Evolutionary conservation across 2,113 vertebrate species (phyloP).

Genomic region (Trochalopteron elliotii): DNA sequence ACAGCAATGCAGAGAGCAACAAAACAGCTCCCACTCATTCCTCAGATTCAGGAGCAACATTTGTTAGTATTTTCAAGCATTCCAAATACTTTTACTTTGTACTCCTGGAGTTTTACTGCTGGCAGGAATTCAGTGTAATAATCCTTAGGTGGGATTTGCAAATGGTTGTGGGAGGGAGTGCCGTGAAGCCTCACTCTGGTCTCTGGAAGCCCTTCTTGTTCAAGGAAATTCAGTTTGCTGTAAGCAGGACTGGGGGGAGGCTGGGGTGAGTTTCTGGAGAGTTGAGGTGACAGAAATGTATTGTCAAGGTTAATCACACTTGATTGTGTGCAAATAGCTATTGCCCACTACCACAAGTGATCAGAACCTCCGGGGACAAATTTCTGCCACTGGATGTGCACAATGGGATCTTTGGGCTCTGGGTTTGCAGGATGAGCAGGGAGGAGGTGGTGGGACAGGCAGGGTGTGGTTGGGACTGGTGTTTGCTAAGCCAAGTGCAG

Average conservation of each 20-base stretch:
- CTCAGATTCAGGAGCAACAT: not conserved
- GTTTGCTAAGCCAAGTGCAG: accelerated
- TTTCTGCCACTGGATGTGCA: not conserved
- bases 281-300: not conserved
- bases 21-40: not conserved
- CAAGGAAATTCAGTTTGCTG: not conserved
- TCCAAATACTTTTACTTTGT: not conserved
- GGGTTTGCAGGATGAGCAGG: not conserved
- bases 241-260: not conserved
- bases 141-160: not conserved
- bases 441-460: not conserved
- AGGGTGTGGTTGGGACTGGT: not conserved
- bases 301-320: not conserved
- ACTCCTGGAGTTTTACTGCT: not conserved
- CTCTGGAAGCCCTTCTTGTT: not conserved
- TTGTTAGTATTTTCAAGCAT: not conserved
- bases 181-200: not conserved
- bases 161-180: not conserved
- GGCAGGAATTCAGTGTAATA: not conserved
- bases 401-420: accelerated
- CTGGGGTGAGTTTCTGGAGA: not conserved
- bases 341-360: accelerated
- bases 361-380: not conserved
- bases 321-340: not conserved
- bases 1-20: not conserved